Conservation (phyloP, 2,797 vertebrate species). For the Danio jaintianensis region DNA sequence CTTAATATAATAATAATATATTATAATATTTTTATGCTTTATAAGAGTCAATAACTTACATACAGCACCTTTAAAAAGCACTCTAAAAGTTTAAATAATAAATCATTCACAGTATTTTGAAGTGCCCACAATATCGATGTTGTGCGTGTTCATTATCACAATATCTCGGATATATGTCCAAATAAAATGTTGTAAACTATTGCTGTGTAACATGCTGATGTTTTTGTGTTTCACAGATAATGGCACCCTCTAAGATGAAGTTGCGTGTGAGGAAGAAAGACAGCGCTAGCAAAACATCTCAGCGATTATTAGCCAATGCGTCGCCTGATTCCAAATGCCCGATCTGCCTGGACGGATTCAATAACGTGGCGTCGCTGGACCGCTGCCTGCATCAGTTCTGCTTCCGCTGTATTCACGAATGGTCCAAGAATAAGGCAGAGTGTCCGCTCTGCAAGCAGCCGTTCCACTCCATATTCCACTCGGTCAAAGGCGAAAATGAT, state of each 20-base stretch:
- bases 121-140: no score
- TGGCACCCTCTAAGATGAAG: slow-evolving; percentile 77
- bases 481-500: slow-evolving; percentile 89
- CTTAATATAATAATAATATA: no score
- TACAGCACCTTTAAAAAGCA: no score
- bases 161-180: no score
- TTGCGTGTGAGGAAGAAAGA: slow-evolving; percentile 69
- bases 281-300: slow-evolving; percentile 15
- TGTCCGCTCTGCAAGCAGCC: slow-evolving; percentile 96
- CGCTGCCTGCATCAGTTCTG: slow-evolving; percentile 94
- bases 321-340: slow-evolving; percentile 97
- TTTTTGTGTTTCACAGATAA: slow-evolving; percentile 65
- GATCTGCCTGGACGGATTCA: slow-evolving; percentile 93
- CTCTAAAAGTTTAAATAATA: no score
- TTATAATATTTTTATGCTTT: no score
- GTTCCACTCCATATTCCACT: slow-evolving; percentile 93
- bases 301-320: slow-evolving; percentile 79
- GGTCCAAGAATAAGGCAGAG: slow-evolving; percentile 97
- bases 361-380: slow-evolving; percentile 91
- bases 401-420: slow-evolving; percentile 94
- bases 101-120: no score
- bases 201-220: not conserved
- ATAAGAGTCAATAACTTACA: no score
- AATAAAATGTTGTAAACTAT: no score
- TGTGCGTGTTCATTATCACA: no score